These are phyloP conservation scores for Acrobasis consociella DNA, from an alignment of 2,888 invertebrate species.

Conservation along the genomic window DNA sequence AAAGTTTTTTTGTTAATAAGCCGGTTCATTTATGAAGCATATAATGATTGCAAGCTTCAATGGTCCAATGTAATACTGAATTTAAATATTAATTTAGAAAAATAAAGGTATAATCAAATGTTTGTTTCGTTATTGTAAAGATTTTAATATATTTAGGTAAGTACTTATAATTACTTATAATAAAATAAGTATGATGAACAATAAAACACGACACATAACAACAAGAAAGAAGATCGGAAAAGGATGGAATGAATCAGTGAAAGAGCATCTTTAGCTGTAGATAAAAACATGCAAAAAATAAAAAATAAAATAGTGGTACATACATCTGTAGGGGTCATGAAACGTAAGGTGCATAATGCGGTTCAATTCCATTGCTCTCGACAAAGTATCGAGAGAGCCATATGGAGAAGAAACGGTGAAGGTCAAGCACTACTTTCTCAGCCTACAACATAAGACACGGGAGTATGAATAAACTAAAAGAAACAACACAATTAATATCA, in stretches of 20 bases:
- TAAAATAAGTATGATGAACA: background rate
- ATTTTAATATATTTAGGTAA: background rate
- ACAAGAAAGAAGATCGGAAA: conserved; percentile 23
- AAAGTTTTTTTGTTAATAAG: background rate
- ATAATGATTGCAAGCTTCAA: conserved; percentile 10
- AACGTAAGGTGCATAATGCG: conserved; percentile 67
- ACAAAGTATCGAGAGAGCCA: conserved; percentile 82
- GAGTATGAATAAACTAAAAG: conserved; percentile 49
- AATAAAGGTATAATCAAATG: background rate
- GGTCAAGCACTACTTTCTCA: conserved; percentile 87
- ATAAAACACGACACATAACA: conserved; percentile 13
- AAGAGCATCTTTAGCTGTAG: conserved; percentile 31
- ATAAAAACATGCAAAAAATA: conserved; percentile 49
- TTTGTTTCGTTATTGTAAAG: background rate
- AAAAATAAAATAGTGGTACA: conserved; percentile 63
- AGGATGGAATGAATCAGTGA: conserved; percentile 25
- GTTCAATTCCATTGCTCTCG: conserved; percentile 63
- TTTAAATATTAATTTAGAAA: conserved; percentile 13
- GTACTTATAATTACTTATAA: background rate
- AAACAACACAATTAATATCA: conserved; percentile 41
- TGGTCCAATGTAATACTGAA: conserved; percentile 5
- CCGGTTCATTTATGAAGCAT: background rate
- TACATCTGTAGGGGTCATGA: conserved; percentile 68
- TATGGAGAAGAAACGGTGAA: conserved; percentile 91
- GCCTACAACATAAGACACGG: conserved; percentile 85